Base-by-base conservation (phyloP, 2,797 vertebrate species). In the Sandelia bainsii region DNA sequence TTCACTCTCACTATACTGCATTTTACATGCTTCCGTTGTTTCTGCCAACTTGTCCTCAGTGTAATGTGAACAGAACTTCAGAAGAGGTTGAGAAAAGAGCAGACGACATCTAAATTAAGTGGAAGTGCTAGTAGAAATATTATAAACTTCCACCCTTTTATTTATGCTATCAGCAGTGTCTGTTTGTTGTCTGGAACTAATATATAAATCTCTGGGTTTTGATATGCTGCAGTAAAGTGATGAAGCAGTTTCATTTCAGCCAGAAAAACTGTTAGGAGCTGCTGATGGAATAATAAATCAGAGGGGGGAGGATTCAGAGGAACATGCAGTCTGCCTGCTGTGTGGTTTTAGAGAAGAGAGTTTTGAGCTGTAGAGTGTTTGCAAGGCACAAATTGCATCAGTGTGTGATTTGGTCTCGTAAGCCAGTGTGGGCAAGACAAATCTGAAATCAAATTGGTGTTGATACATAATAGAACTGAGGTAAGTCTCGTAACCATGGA, bases 211-310 rank as follows among this genome's bases (percentile, higher is more conserved):
- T 84, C 32, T 6, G 39, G 77, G 29, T 57, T 77, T 69, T 69
- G 72, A 80, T 66, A 20, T 52, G 76, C 80, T 58, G 75, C 78
- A 80, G 64, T 68, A 59, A 74, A 73, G 68, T 70, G 77, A 2
- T 34, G 69, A 75, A 62, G 63, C 56, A 8, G 72, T 57, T 82
- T 67, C 37, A 27, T 32, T 50, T 69, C 81, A 63, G 80, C 69
- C 77, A 70, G 50, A 67, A 69, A 78, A 40, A 40, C 59, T 45
- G 75, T 76, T 37, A 16, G 62, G 51, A 77, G 61, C 48, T 3
- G 17, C 69, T 77, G 80, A 83, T 80, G 78, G 84, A 73, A 87
- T 88, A 82, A 82, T 81, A 81, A 85, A 74, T 86, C 2, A 66
- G 37, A 27, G 20, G 6, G 27, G 16, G 60, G 57, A 66, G 53